phyloP scores from a whole-genome alignment of 2,797 vertebrate genomes.

The Anableps anableps region DNA sequence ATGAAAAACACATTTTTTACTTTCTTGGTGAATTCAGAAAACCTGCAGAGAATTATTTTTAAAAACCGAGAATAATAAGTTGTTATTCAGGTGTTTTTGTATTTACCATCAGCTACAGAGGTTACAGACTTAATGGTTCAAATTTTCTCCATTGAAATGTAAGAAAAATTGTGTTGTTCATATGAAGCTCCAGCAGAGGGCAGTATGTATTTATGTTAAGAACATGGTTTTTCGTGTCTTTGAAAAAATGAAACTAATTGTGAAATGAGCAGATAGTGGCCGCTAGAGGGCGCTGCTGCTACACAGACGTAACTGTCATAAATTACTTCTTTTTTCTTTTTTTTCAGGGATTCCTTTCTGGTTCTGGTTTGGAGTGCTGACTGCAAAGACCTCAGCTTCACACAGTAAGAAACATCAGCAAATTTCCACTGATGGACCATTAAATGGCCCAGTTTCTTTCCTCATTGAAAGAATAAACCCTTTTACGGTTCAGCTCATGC shows the following conservation, averaged over 20 bases:
- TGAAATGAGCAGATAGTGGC: slow-evolving; percentile 16
- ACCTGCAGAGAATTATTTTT: no score
- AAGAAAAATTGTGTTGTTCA: slow-evolving; percentile 18
- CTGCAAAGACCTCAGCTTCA: slow-evolving; percentile 44
- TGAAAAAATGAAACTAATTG: no score
- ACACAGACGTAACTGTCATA: slow-evolving; percentile 4
- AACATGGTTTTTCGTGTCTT: no score
- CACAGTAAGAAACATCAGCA: slow-evolving; percentile 47
- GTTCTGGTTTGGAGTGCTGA: slow-evolving; percentile 29
- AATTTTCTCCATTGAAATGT: not conserved
- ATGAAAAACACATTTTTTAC: not conserved
- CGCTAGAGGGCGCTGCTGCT: slow-evolving; percentile 39
- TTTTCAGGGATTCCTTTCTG: slow-evolving; percentile 51
- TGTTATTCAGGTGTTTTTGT: not conserved
- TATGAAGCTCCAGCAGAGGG: slow-evolving; percentile 62
- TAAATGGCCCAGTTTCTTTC: slow-evolving; percentile 1
- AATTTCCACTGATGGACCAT: slow-evolving; percentile 6
- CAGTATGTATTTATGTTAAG: slow-evolving; percentile 32
- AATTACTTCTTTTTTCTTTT: slow-evolving; percentile 34
- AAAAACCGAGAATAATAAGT: not conserved
- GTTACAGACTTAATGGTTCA: not conserved
- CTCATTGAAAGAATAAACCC: not conserved
- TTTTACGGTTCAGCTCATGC: not conserved
- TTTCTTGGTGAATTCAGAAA: no score
- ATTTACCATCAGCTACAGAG: no score